These are phyloP conservation scores for Sakesphorus luctuosus DNA, from an alignment of 2,113 vertebrate species.

Conservation along the genomic window DNA sequence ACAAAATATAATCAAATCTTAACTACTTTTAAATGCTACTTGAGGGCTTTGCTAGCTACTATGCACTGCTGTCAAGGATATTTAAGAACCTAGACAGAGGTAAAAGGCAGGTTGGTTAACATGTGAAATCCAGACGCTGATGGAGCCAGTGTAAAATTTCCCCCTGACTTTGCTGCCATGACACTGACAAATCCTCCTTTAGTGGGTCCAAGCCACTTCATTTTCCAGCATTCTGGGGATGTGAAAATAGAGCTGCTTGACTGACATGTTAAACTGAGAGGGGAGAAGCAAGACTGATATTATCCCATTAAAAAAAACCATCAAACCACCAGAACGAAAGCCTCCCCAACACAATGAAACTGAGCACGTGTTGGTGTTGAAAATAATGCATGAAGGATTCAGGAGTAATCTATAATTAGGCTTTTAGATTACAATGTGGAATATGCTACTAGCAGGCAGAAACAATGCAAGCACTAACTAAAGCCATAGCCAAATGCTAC, in stretches of 20 bases:
- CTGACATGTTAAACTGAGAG: neutral
- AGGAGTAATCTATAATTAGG: neutral
- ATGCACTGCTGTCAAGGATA: neutral
- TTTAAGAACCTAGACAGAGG: neutral
- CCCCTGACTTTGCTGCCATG: neutral
- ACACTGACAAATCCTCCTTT: neutral
- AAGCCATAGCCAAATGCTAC: neutral
- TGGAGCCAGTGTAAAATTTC: neutral
- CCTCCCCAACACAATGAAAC: neutral
- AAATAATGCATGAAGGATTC: neutral
- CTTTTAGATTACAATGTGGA: neutral
- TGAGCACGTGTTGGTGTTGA: neutral
- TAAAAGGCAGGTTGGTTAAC: neutral
- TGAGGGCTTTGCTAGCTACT: neutral
- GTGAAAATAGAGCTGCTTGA: neutral
- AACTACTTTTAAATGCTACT: slow-evolving; percentile 26
- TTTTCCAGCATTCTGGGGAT: neutral
- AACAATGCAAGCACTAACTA: neutral
- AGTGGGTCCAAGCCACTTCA: neutral
- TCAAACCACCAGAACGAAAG: neutral
- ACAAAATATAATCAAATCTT: slow-evolving; percentile 45
- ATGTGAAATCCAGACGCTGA: neutral
- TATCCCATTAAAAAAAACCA: neutral
- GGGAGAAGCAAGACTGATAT: neutral
- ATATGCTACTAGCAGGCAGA: neutral